Percentiles rank a stretch among this genome's conserved stretches.
These are phyloP conservation scores for Brachionus angularis DNA, from an alignment of 1,140 invertebrate species.

Conservation along the genomic window DNA sequence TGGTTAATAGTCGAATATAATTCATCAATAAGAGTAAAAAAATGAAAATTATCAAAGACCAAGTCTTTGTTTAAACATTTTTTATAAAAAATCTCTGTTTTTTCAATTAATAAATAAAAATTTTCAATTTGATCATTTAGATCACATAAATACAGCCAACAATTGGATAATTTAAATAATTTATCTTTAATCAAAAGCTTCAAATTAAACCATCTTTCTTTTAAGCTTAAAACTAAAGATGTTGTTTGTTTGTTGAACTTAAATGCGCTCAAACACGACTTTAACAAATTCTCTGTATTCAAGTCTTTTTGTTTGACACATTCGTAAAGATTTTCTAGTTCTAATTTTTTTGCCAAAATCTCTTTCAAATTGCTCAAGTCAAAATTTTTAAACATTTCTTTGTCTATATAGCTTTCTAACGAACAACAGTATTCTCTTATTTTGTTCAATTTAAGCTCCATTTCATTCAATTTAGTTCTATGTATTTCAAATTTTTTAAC, in stretches of 20 bases:
- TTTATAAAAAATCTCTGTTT: slow-evolving; percentile 34
- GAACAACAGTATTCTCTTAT: slow-evolving; percentile 5
- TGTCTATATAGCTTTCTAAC: slow-evolving; percentile 4
- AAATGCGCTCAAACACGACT: background rate
- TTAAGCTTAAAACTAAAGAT: background rate
- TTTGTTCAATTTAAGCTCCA: slow-evolving; percentile 1
- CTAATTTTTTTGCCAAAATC: background rate
- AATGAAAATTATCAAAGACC: background rate
- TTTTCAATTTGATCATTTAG: slow-evolving; percentile 42
- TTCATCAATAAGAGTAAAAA: slow-evolving; percentile 16
- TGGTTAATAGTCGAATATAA: slow-evolving; percentile 39
- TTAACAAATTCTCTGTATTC: background rate
- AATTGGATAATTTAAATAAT: background rate
- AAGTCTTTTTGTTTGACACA: background rate
- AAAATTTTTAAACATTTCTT: slow-evolving; percentile 11
- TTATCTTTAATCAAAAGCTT: slow-evolving; percentile 23
- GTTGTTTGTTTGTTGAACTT: background rate
- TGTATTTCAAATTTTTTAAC: slow-evolving; percentile 19
- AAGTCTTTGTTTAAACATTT: background rate
- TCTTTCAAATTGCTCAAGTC: slow-evolving; percentile 9
- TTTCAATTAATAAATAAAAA: slow-evolving; percentile 12
- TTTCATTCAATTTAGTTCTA: background rate
- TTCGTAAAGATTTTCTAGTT: background rate
- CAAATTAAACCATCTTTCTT: background rate
- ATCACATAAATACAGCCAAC: slow-evolving; percentile 10